Evolutionary conservation across 1,140 invertebrate species (phyloP), one percentile per base, ranked within the genome.

Genomic region (Drosophila aff.): DNA sequence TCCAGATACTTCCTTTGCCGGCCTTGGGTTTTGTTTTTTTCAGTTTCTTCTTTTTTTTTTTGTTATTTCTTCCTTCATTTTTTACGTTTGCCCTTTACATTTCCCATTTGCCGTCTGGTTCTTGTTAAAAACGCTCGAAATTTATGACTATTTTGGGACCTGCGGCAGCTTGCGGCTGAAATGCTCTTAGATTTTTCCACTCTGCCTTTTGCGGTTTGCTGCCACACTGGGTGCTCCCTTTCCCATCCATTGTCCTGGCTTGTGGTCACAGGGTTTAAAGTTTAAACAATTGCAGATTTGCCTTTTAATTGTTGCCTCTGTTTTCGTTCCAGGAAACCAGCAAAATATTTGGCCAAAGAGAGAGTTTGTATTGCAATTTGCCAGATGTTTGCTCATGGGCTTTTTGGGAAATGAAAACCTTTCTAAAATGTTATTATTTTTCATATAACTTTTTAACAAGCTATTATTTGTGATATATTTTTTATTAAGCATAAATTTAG

Each of bases 121-220:
- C 81, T 89, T 83, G 78, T 82, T 87, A 87, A 87, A 87, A 81
- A 81, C 74, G 81, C 61, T 81, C 31, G 46, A 85, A 89, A 89
- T 89, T 90, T 89, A 89, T 89, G 84, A 80, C 84, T 90, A 89
- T 90, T 90, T 90, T 81, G 84, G 84, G 84, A 89, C 81, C 61
- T 68, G 79, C 69, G 73, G 59, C 77, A 72, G 78, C 81, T 78
- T 87, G 80, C 66, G 80, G 76, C 65, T 59, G 57, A 80, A 86
- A 57, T 63, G 63, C 79, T 77, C 59, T 81, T 75, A 83, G 73
- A 83, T 87, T 80, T 87, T 73, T 74, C 67, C 57, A 47, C 52
- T 78, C 66, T 52, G 73, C 76, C 59, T 76, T 66, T 61, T 77
- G 74, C 63, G 76, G 55, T 73, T 79, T 72, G n/a, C 41, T 47